Base-by-base conservation (phyloP, 2,113 vertebrate species). In the Australoheros scitulus region DNA sequence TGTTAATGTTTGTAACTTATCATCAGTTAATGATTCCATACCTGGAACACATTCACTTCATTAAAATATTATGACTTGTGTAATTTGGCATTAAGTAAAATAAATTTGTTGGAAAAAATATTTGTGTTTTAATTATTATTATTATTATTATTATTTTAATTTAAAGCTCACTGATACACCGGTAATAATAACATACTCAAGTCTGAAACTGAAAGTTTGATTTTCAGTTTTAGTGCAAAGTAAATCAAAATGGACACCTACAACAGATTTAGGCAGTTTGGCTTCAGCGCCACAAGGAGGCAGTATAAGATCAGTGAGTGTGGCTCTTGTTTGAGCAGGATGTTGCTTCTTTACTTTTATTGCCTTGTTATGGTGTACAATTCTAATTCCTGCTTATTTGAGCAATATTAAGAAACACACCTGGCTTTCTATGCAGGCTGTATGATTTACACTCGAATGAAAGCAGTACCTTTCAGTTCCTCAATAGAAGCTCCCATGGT, bases 191-290 rank as follows among this genome's bases (percentile, higher is more conserved):
- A 13, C 20, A 70, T 13, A 70, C 24, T 70, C 29, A 6, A 29
- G 2, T 3, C 29, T 56, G 24, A 47, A 58, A 24, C 2, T 20
- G 2, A 36, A 3, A 34, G 55, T 29, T 11, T 9, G 5, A 15
- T 3, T 34, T 79, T 11, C 13, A 26, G 61, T 38, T 60, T 77
- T 50, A 17, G 8, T 2, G 58, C 2, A 55, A 79, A 65, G 8
- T 29, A 56, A 74, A 70, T 60, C 79, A 91, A 90, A 92, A 89
- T 91, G 90, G 90, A 91, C 68, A 77, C 55, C 24, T 70, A 32
- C 11, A 11, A 2, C 18, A 10, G 41, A 50, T 56, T 61, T 11
- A 32, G 9, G 82, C 24, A 79, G 14, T 85, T 61, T n/a, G 13
- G 11, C 55, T 34, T 38, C 3, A 52, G 20, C 17, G 41, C 83